Conservation (phyloP, 2,113 vertebrate genomes). For the Sapajus apella region DNA sequence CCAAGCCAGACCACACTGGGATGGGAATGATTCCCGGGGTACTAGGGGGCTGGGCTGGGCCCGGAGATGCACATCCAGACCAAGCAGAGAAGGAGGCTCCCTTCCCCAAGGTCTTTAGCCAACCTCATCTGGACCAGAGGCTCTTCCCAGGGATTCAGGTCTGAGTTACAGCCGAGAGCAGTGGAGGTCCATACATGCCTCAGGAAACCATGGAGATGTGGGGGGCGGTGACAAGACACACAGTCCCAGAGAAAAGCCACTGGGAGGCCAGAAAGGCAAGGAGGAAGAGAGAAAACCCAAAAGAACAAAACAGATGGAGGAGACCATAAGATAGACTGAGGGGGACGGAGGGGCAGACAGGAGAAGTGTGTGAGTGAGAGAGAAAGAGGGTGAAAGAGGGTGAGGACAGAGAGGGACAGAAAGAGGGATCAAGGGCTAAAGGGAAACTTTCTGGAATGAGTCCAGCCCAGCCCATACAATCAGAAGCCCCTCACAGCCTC, state of each 20-base stretch:
- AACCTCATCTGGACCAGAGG: neutral
- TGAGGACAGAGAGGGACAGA: neutral
- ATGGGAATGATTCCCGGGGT: neutral
- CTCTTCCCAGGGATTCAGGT: neutral
- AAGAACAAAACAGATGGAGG: neutral
- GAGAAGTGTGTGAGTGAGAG: constrained; percentile 19
- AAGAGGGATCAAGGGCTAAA: no score
- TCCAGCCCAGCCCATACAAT: neutral
- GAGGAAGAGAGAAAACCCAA: neutral
- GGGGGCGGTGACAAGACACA: neutral
- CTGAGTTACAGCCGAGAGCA: constrained; percentile 18
- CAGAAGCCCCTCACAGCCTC: neutral
- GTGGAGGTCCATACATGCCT: neutral
- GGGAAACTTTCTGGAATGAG: neutral
- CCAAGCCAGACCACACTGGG: fast-evolving
- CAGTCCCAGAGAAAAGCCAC: constrained; percentile 74
- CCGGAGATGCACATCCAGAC: neutral
- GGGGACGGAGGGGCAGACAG: constrained; percentile 51
- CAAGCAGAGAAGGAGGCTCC: neutral
- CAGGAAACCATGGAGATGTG: constrained; percentile 59
- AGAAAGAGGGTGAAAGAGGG: constrained; percentile 75
- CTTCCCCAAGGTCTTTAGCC: neutral
- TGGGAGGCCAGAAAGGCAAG: constrained; percentile 81
- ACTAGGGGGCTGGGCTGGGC: fast-evolving
- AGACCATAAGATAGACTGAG: constrained; percentile 73